Evolutionary conservation across 2,113 vertebrate species (phyloP).

Genomic region (Notechis scutatus): DNA sequence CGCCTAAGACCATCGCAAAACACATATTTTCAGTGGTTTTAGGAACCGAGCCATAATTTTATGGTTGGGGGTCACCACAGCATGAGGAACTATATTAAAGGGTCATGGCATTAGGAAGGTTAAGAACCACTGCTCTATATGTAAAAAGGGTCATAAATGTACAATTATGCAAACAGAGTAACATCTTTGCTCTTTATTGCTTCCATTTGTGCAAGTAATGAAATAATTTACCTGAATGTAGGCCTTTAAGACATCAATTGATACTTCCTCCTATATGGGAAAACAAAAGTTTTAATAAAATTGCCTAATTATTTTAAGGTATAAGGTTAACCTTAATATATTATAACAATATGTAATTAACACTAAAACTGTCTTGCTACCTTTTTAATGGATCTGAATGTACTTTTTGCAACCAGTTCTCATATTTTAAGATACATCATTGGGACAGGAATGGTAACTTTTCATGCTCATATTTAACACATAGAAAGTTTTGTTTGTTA

Average conservation of each 20-base stretch:
- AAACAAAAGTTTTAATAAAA: slow-evolving; percentile 44
- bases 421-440: neutral
- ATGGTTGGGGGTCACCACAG: too few relatives aligned
- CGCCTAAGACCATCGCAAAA: too few relatives aligned
- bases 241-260: slow-evolving; percentile 82
- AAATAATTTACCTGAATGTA: slow-evolving; percentile 80
- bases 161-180: neutral
- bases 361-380: neutral
- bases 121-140: too few relatives aligned
- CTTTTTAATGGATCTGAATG: neutral
- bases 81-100: too few relatives aligned
- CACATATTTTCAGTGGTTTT: too few relatives aligned
- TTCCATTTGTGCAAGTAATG: neutral
- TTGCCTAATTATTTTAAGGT: neutral
- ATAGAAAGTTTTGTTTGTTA: neutral
- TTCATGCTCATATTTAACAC: neutral
- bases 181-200: neutral
- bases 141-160: neutral
- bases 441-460: neutral
- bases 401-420: neutral
- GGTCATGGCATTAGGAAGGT: too few relatives aligned
- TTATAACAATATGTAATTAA: neutral
- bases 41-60: too few relatives aligned
- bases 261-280: slow-evolving; percentile 81
- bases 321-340: neutral